Base-by-base conservation (phyloP, 53 echinoderm and acorn worm genomes). In the Antedon mediterranea region DNA sequence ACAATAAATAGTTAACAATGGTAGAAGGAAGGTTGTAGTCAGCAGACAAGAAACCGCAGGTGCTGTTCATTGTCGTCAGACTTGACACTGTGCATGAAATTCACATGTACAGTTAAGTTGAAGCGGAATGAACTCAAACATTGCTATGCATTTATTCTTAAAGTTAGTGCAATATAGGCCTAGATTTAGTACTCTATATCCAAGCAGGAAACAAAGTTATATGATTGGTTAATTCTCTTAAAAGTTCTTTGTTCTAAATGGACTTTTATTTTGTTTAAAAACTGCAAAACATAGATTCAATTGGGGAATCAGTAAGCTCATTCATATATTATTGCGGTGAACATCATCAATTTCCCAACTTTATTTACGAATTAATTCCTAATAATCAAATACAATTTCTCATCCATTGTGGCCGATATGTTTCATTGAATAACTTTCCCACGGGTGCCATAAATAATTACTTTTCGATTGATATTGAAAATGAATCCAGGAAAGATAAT, bases 401-500 rank as follows among this genome's bases (percentile, higher is more conserved):
- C 57, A 57, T 57, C 57, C 23, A 57, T 57, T 57, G 57, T 57
- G 57, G 57, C 57, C 57, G 57, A 57, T 26, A 57, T 57, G 57
- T 57, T 57, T 57, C 57, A 57, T 57, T 57, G 57, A 57, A 57
- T 57, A 57, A 18, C 7, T 6, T 57, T 57, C 57, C 57, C 57
- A 57, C 15, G 57, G 57, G 57, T 57, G 57, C 23, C 57, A 57
- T 57, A 57, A 57, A 57, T 57, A 57, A 57, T 57, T 57, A 57
- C 57, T 57, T 57, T 57, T 57, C 57, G 57, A 57, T 57, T 57
- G 57, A 57, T 57, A 57, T 57, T 57, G 57, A 57, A 57, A 57
- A 57, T 57, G 57, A 57, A 57, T 57, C 57, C 57, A 57, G 9
- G 57, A 57, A 57, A 57, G 57, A 3, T 57, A 57, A 57, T 57